Evolutionary conservation across 2,113 vertebrate genomes (phyloP), one percentile per base, ranked within the genome.

Genomic region (Nipponia nippon): DNA sequence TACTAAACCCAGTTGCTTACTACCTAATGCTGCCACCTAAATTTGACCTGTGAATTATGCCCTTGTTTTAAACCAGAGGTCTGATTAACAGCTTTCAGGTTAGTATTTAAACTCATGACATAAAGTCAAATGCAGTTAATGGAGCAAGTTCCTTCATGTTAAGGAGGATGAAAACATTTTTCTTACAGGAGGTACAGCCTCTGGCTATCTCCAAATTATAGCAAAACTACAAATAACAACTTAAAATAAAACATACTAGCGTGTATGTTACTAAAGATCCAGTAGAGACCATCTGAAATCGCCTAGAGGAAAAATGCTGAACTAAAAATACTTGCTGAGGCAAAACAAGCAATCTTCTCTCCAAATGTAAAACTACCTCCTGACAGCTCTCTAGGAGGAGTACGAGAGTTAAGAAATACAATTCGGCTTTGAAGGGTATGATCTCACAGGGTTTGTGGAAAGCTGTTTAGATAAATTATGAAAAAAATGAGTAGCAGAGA

Each of bases 141-240:
- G 0, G 11, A 84, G 72, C 79, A 91, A 96, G 84, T 70, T 91
- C 34, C 71, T 72, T 79, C 82, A 49, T 3, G 71, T 79, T 94
- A 95, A 80, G 56, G 27, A 89, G 47, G 59, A 84, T 44, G 47
- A 84, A 86, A 94, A 90, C 47, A 46, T 36, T 83, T 87, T 80
- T 94, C 62, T 76, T 77, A 56, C 29, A 85, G 53, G 65, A 94
- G 62, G 63, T 65, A 90, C 47, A 81, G 95, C 58, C 89, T 94
- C 86, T 91, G 79, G 91, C 69, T 86, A 94, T 27, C 62, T 90
- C 66, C 89, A 86, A 90, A 70, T 69, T 65, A 90, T 3, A 85
- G 50, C 19, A 94, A 95, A 97, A 92, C 84, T 89, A 91, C 78
- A 94, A 95, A 75, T 73, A 84, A 84, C 34, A 83, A 73, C 44